Evolutionary conservation across 2,888 invertebrate species (phyloP).

Genomic region (Drosophila rellima): DNA sequence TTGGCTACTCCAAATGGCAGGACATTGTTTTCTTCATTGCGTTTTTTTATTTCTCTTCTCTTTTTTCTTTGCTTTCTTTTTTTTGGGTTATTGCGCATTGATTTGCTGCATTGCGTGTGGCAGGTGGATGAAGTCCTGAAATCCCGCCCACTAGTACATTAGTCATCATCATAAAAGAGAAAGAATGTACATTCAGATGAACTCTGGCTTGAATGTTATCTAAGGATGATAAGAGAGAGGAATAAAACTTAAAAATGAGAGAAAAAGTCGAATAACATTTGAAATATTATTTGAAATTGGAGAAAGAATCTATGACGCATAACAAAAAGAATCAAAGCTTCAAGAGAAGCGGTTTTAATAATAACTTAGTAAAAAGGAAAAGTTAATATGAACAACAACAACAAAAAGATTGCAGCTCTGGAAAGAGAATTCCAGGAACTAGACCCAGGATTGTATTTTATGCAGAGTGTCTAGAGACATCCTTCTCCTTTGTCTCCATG

Average conservation of each 20-base stretch:
- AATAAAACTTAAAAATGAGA: no score
- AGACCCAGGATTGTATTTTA: no score
- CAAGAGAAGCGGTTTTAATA: no score
- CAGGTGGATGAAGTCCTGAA: conserved; percentile 46
- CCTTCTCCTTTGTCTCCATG: not conserved
- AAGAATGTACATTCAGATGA: conserved; percentile 19
- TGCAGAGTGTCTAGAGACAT: not conserved
- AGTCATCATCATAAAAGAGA: conserved; percentile 40
- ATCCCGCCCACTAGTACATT: conserved; percentile 17
- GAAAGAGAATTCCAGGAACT: no score
- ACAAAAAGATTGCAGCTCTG: no score
- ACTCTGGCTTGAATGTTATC: not conserved
- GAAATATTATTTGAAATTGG: no score
- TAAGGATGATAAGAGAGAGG: not conserved
- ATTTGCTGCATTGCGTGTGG: conserved; percentile 64
- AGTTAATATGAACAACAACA: no score
- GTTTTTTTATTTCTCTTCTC: conserved; percentile 3
- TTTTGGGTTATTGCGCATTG: conserved; percentile 58
- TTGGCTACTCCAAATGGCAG: conserved; percentile 41
- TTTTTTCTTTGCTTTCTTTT: conserved; percentile 2
- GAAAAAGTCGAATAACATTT: no score
- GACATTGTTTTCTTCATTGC: conserved; percentile 44
- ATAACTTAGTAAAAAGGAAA: no score
- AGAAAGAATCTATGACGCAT: no score
- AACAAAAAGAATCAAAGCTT: no score